A percentile compares a stretch with the other conserved stretches of the same genome.
Evolutionary conservation across 2,797 vertebrate genomes (phyloP).

Genomic region (Chelonia mydas): DNA sequence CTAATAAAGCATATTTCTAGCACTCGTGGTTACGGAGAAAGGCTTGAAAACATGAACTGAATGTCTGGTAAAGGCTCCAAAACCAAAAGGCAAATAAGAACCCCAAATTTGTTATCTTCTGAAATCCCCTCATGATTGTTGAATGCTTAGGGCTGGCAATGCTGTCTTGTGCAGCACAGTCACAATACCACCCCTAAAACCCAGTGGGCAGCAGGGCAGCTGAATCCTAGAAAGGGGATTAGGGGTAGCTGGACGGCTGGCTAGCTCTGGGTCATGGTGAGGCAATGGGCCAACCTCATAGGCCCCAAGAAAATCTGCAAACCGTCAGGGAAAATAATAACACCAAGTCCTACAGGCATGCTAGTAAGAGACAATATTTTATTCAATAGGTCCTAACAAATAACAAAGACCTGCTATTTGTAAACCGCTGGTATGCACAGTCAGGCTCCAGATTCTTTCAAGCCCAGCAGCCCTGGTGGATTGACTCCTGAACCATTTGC

Average conservation of each 20-base stretch:
- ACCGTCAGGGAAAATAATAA: not conserved
- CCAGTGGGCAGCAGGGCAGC: not conserved
- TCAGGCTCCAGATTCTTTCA: not conserved
- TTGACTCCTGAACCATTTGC: not conserved
- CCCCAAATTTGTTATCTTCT: not conserved
- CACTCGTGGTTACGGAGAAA: not conserved
- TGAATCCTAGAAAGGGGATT: not conserved
- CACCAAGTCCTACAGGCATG: not conserved
- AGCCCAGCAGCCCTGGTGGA: not conserved
- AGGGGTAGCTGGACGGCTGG: not conserved
- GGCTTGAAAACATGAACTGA: not conserved
- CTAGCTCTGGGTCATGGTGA: not conserved
- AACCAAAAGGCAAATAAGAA: not conserved
- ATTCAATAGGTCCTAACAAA: not conserved
- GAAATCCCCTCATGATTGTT: not conserved
- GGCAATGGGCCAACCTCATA: not conserved
- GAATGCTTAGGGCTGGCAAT: not conserved
- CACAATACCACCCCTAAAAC: not conserved
- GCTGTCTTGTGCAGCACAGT: not conserved
- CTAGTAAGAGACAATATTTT: no score
- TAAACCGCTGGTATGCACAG: fast-evolving
- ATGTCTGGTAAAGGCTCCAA: not conserved
- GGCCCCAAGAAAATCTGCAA: not conserved
- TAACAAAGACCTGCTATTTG: not conserved
- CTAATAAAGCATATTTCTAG: not conserved